phyloP scores from a whole-genome alignment of 1,140 invertebrate genomes.

The Drosophila lacteicornis region DNA sequence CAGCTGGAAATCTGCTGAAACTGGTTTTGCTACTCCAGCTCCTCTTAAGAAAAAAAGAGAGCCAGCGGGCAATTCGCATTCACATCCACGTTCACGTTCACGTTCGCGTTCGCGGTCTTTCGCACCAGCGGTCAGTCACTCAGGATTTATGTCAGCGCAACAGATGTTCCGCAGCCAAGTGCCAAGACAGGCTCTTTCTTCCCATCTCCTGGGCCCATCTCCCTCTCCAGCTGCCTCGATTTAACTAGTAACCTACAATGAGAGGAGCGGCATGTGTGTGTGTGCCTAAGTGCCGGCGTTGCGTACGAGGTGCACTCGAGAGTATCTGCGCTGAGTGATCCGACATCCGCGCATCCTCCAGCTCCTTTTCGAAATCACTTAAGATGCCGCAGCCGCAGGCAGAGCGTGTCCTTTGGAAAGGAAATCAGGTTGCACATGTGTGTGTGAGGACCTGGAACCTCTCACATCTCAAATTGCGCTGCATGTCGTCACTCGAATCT shows the following conservation, averaged over 20 bases:
- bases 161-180: constrained; percentile 70
- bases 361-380: constrained; percentile 68
- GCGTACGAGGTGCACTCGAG: constrained; percentile 69
- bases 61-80: constrained; percentile 54
- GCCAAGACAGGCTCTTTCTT: constrained; percentile 43
- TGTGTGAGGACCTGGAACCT: constrained; percentile 12
- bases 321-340: constrained; percentile 38
- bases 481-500: constrained; percentile 43
- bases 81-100: constrained; percentile 21
- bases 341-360: constrained; percentile 46
- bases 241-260: constrained; percentile 77
- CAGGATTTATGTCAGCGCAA: constrained; percentile 82
- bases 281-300: constrained; percentile 70
- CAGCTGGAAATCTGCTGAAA: constrained; percentile 40
- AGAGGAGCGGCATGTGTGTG: constrained; percentile 27
- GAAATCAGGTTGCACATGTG: constrained; percentile 71
- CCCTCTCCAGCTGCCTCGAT: constrained; percentile 29
- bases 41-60: constrained; percentile 19
- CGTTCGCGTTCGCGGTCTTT: constrained; percentile 65
- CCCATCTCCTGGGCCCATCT: constrained; percentile 3
- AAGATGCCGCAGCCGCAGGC: constrained; percentile 63
- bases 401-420: constrained; percentile 65
- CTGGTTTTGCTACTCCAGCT: constrained; percentile 32
- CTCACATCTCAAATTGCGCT: constrained; percentile 34
- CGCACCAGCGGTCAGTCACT: constrained; percentile 81